A percentile compares a stretch with the other conserved stretches of the same genome.
Evolutionary conservation across 1,140 invertebrate species (phyloP).

Genomic region (Carposina sasakii): DNA sequence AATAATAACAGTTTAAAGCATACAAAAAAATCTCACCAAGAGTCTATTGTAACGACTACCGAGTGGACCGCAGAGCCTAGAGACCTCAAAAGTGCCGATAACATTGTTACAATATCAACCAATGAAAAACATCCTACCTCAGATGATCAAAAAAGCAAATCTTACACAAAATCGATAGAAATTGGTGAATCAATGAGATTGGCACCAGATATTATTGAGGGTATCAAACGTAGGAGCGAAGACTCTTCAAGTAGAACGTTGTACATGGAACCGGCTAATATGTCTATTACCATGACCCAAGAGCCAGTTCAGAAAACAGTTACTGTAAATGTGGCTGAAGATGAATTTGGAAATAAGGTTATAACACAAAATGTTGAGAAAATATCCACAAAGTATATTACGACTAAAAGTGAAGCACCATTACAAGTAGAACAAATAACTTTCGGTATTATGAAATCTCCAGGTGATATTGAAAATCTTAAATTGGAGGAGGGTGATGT

Average conservation of each 20-base stretch:
- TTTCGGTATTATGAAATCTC: conserved; percentile 60
- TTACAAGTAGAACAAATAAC: conserved; percentile 67
- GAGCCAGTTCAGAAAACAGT: conserved; percentile 68
- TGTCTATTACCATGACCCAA: conserved; percentile 62
- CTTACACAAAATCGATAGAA: conserved; percentile 68
- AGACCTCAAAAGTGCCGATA: conserved; percentile 32
- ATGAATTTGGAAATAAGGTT: conserved; percentile 68
- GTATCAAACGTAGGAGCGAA: conserved; percentile 45
- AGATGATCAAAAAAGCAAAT: conserved; percentile 38
- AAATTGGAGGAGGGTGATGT: conserved; percentile 62
- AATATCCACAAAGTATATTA: conserved; percentile 55
- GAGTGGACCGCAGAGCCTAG: conserved; percentile 50
- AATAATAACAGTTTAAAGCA: conserved; percentile 61
- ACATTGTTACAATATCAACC: conserved; percentile 66
- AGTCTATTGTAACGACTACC: conserved; percentile 32
- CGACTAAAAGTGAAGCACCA: conserved; percentile 54
- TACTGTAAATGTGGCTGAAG: conserved; percentile 66
- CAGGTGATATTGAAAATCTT: conserved; percentile 46
- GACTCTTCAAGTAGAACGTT: conserved; percentile 52
- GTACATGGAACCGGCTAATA: conserved; percentile 61
- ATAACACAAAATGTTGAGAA: conserved; percentile 69
- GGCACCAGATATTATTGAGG: conserved; percentile 62
- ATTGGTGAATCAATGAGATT: conserved; percentile 59
- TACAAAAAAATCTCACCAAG: conserved; percentile 42
- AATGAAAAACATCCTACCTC: conserved; percentile 37